Evolutionary conservation across 2,113 vertebrate species (phyloP), one percentile per base, ranked within the genome.

Genomic region (Mola mola): DNA sequence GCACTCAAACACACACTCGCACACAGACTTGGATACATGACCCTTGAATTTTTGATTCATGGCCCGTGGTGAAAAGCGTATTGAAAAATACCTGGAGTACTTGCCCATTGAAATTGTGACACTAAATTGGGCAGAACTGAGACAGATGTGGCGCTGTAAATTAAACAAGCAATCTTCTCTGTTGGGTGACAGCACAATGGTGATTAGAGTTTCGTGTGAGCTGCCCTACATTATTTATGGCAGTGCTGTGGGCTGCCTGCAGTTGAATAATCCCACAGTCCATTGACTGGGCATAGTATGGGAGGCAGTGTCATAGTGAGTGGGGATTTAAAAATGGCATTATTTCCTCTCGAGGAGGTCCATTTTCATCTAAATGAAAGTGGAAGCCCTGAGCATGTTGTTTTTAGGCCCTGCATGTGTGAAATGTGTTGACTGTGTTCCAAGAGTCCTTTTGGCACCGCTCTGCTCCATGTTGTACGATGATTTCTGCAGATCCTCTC

Each of bases 111-210:
- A 76, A 88, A 87, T 83, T 63, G 79, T 58, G 59, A 70, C 84
- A 83, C 78, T 80, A 91, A 93, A 93, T 91, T 91, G 89, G 83
- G 79, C 87, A 86, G 90, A 90, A 89, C 89, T 85, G 86, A 90
- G 87, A 91, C 87, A 83, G 88, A 91, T 91, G 90, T 66, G 64
- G 65, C 17, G 70, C 81, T 78, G 89, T 92, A 91, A 92, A 92
- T 93, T 90, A 91, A 90, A 90, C 88, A 86, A 86, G 85, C 88
- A 84, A 86, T 81, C 84, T 88, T 79, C 83, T 83, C 88, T 86
- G 88, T 83, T 87, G 81, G 86, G 84, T 90, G 91, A 88, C 89
- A 89, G 85, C 84, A 79, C 86, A 88, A 84, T 82, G 87, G 87
- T 90, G 89, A 90, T 90, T 88, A 92, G 87, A 75, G 84, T 86